These are phyloP conservation scores for Varanus komodoensis DNA, from an alignment of 2,113 vertebrate genomes.

Conservation along the genomic window DNA sequence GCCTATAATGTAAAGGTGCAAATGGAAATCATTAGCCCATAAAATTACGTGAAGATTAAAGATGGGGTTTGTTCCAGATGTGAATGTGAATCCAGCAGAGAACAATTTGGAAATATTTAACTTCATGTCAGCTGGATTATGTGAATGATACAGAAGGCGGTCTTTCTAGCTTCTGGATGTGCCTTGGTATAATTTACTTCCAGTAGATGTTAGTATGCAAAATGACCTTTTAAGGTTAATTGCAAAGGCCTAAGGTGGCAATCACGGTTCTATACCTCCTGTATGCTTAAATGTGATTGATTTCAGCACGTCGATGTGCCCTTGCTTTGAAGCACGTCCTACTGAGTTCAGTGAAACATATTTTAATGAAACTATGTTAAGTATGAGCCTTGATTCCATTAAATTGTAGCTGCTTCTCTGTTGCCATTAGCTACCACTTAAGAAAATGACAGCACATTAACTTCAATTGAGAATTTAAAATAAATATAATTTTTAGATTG, in stretches of 20 bases:
- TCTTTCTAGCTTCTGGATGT: neutral
- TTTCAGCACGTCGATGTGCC: neutral
- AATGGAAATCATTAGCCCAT: slow-evolving; percentile 33
- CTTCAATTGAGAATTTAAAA: neutral
- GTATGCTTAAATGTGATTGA: neutral
- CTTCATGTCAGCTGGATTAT: neutral
- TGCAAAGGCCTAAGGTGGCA: slow-evolving; percentile 42
- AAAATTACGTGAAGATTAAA: slow-evolving; percentile 30
- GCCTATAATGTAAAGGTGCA: slow-evolving; percentile 82
- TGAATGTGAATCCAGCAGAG: slow-evolving; percentile 16
- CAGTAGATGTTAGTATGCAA: neutral
- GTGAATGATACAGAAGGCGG: slow-evolving; percentile 26
- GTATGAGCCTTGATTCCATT: neutral
- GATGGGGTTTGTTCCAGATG: slow-evolving; percentile 48
- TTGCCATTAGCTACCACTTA: neutral
- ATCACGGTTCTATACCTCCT: slow-evolving; percentile 13
- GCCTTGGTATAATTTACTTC: slow-evolving; percentile 35
- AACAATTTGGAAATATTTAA: slow-evolving; percentile 41
- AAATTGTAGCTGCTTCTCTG: neutral
- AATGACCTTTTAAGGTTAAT: slow-evolving; percentile 14
- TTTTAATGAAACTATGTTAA: neutral
- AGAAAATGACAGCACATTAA: neutral
- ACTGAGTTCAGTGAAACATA: neutral
- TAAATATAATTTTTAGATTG: slow-evolving; percentile 4
- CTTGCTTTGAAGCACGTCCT: neutral